Evolutionary conservation across 2,797 vertebrate genomes (phyloP).

Genomic region (Sebastiscus tertius): DNA sequence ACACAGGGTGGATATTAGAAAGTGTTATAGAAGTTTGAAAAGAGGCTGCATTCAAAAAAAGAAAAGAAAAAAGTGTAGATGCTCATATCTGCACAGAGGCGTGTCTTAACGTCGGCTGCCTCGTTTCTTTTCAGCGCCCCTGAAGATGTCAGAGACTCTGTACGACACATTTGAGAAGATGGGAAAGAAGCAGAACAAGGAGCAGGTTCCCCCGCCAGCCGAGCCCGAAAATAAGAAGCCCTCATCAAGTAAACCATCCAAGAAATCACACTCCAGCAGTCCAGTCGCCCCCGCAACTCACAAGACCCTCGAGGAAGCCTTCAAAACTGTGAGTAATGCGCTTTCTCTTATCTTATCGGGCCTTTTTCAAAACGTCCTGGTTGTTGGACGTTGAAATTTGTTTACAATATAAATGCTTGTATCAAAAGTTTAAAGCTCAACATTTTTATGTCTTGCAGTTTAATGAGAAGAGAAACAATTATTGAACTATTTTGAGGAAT

Average conservation of each 20-base stretch:
- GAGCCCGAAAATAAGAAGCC: slow-evolving; percentile 81
- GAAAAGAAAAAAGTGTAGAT: neutral
- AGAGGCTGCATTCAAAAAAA: neutral
- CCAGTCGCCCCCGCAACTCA: slow-evolving; percentile 55
- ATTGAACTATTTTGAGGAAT: neutral
- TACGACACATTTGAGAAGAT: slow-evolving; percentile 89
- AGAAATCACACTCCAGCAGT: slow-evolving; percentile 68
- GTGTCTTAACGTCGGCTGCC: neutral
- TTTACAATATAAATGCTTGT: neutral
- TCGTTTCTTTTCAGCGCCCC: slow-evolving; percentile 76
- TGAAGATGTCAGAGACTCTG: slow-evolving; percentile 85
- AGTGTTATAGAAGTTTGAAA: neutral
- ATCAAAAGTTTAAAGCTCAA: neutral
- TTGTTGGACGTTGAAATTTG: neutral
- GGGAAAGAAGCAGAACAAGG: slow-evolving; percentile 91
- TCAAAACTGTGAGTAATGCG: slow-evolving; percentile 88
- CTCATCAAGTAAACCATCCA: slow-evolving; percentile 72
- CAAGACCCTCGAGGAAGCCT: slow-evolving; percentile 89
- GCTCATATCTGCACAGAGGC: neutral
- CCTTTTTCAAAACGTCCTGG: neutral
- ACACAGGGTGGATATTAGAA: neutral
- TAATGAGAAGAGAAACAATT: neutral
- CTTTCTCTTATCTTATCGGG: neutral
- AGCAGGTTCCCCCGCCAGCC: slow-evolving; percentile 90
- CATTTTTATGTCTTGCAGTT: neutral